Evolutionary conservation across 2,888 invertebrate species (phyloP).

Genomic region (Plagodis dolabraria): DNA sequence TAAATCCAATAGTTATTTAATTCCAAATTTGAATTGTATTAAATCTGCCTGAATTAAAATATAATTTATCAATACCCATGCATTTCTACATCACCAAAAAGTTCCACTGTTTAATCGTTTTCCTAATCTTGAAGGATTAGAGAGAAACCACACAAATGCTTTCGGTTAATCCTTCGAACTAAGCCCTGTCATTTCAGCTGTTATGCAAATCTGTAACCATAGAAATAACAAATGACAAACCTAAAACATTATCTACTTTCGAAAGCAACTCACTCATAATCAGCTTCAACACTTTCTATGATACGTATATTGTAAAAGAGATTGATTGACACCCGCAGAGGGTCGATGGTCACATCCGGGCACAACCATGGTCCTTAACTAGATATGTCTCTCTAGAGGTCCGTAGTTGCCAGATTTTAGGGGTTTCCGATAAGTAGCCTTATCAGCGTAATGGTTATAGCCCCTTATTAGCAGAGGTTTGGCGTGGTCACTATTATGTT

Average conservation of each 20-base stretch:
- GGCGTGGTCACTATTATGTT: conserved; percentile 4
- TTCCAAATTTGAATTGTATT: too few species aligned
- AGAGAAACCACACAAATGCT: too few species aligned
- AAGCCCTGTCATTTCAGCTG: too few species aligned
- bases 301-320: neutral
- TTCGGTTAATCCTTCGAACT: too few species aligned
- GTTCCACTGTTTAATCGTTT: too few species aligned
- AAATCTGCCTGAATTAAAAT: too few species aligned
- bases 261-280: neutral
- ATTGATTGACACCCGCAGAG: conserved; percentile 14
- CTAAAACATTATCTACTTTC: neutral
- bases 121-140: too few species aligned
- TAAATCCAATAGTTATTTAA: too few species aligned
- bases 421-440: conserved; percentile 30
- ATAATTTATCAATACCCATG: too few species aligned
- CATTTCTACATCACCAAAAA: too few species aligned
- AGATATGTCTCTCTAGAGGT: conserved; percentile 20
- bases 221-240: too few species aligned
- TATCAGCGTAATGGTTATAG: conserved; percentile 21
- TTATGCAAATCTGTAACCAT: too few species aligned
- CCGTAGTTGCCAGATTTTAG: conserved; percentile 24
- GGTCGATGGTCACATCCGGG: conserved; percentile 31
- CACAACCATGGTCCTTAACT: conserved; percentile 16
- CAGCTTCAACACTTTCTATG: neutral
- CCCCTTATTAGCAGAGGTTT: conserved; percentile 13